Conservation (phyloP, 2,113 vertebrate species). For the Rhinolophus ferrumequinum region DNA sequence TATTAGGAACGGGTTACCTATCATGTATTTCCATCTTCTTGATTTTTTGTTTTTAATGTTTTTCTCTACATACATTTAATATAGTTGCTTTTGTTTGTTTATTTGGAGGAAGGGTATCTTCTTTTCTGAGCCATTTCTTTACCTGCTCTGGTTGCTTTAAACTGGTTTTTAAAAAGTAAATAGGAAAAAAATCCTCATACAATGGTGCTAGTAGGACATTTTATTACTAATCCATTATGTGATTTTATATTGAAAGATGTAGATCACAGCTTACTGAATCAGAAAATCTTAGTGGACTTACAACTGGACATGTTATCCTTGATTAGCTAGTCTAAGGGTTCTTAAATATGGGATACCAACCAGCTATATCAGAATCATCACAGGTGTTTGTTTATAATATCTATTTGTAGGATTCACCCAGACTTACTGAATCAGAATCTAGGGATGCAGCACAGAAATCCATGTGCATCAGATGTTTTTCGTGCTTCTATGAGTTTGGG, state of each 20-base stretch:
- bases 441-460: background rate
- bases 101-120: background rate
- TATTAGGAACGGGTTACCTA: background rate
- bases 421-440: background rate
- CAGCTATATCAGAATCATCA: background rate
- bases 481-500: background rate
- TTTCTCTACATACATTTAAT: background rate
- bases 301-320: background rate
- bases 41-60: background rate
- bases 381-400: background rate
- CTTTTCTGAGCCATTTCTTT: background rate
- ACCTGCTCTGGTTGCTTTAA: slow-evolving; percentile 4
- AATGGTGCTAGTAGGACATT: background rate
- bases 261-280: background rate
- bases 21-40: background rate
- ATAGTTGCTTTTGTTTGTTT: background rate
- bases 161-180: background rate
- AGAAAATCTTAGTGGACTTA: background rate
- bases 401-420: background rate
- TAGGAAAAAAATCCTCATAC: background rate
- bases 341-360: background rate
- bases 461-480: background rate
- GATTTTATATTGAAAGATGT: slow-evolving; percentile 42
- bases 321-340: background rate
- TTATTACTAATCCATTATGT: slow-evolving; percentile 1